Evolutionary conservation across 2,888 invertebrate genomes (phyloP).

Genomic region (Melangyna quadrimaculata): DNA sequence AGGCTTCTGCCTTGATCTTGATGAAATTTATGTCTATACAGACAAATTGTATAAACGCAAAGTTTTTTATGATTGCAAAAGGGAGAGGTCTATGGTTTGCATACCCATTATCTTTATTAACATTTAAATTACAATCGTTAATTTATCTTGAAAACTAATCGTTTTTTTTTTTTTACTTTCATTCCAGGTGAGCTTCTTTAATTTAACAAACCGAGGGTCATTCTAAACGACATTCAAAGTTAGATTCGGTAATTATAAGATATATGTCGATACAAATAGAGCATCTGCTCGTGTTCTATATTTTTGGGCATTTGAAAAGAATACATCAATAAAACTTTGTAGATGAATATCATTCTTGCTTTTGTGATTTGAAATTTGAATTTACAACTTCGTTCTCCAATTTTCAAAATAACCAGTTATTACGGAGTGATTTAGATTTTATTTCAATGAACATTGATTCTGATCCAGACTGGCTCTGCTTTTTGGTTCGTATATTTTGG

Average conservation of each 20-base stretch:
- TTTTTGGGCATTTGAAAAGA: neutral
- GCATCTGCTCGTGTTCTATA: neutral
- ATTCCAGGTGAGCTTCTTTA: conserved; percentile 43
- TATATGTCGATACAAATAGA: neutral
- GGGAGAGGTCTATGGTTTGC: neutral
- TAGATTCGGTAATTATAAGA: neutral
- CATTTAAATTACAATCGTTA: neutral
- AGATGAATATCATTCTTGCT: neutral
- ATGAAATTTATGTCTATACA: neutral
- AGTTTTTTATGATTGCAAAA: neutral
- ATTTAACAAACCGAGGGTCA: conserved; percentile 5
- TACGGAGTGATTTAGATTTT: no score
- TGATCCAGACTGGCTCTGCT: no score
- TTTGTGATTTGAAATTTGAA: neutral
- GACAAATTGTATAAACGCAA: neutral
- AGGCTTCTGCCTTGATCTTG: conserved; percentile 11
- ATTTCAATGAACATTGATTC: no score
- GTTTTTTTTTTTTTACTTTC: conserved; percentile 9
- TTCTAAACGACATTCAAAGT: neutral
- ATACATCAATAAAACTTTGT: neutral
- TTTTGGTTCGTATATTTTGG: no score
- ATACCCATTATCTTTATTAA: neutral
- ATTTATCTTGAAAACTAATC: conserved; percentile 8
- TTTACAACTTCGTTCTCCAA: no score
- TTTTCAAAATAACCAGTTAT: no score